phyloP scores from a whole-genome alignment of 2,888 invertebrate genomes.

The Pseudoips prasinana region DNA sequence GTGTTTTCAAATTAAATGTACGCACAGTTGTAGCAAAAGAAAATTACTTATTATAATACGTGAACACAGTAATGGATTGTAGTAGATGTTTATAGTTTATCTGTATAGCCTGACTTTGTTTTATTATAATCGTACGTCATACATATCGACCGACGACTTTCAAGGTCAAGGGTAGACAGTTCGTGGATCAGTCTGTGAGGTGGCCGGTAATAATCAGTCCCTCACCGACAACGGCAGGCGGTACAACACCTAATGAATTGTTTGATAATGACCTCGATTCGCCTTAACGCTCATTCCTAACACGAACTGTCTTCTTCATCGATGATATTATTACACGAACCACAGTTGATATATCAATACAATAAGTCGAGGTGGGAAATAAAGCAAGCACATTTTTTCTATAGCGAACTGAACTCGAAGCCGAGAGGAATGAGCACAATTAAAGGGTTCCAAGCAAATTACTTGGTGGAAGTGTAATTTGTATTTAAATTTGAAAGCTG shows the following conservation, averaged over 20 bases:
- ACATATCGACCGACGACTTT: constrained; percentile 61
- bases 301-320: constrained; percentile 19
- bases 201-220: constrained; percentile 39
- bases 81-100: too few relatives aligned
- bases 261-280: constrained; percentile 38
- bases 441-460: constrained; percentile 34
- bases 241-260: constrained; percentile 41
- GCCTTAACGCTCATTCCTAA: constrained; percentile 29
- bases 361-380: constrained; percentile 28
- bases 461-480: constrained; percentile 25
- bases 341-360: constrained; percentile 21
- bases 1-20: too few relatives aligned
- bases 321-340: constrained; percentile 1
- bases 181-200: constrained; percentile 41
- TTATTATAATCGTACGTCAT: constrained; percentile 46
- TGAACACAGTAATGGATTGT: too few relatives aligned
- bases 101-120: too few relatives aligned
- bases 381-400: constrained; percentile 35
- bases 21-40: too few relatives aligned
- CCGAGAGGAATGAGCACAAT: constrained; percentile 32
- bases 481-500: constrained; percentile 39
- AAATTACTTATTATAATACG: too few relatives aligned
- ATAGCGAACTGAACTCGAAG: constrained; percentile 38
- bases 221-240: constrained; percentile 26
- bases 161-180: constrained; percentile 64